Evolutionary conservation across 2,888 invertebrate genomes (phyloP), one percentile per base, ranked within the genome.

Genomic region (Agapetus fuscipes): DNA sequence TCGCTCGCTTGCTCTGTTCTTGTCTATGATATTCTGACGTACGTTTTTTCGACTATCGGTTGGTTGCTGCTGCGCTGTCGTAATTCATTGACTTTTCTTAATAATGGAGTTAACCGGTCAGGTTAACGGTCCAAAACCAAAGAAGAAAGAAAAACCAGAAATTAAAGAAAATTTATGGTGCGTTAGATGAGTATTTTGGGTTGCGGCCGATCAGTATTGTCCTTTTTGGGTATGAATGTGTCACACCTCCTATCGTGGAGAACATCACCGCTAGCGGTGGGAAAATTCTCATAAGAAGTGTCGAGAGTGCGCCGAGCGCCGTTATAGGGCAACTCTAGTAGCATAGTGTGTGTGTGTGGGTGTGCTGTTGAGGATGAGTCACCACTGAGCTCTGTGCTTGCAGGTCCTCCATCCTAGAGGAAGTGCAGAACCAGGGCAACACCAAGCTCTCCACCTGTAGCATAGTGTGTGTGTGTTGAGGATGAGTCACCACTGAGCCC

Each of bases 361-460:
- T n/a, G n/a, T n/a, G n/a, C n/a, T n/a, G n/a, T n/a, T n/a, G n/a
- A n/a, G n/a, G n/a, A n/a, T n/a, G n/a, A n/a, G n/a, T n/a, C n/a
- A n/a, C n/a, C n/a, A n/a, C n/a, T n/a, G n/a, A n/a, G n/a, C n/a
- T n/a, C n/a, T n/a, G n/a, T n/a, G n/a, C n/a, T n/a, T n/a, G n/a
- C 66, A 91, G 93, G 94, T 87, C 91, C 54, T 83, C 88, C 54
- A 93, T 95, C 62, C 71, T 95, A 63, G 84, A 86, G 56, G 93
- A 95, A 68, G 94, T 95, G 54, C 91, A 93, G 71, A 88, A 87
- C 64, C 89, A 89, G 66, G 88, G 91, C 53, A 89, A 86, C 68
- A 89, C 87, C 58, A 94, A 95, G 73, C 74, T 96, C 66, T 91
- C 94, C 54, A 87, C 93, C 54, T 87, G 87, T 61, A 94, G 94